Base-by-base conservation (phyloP, 2,113 vertebrate species). In the Tachysurus fulvidraco region DNA sequence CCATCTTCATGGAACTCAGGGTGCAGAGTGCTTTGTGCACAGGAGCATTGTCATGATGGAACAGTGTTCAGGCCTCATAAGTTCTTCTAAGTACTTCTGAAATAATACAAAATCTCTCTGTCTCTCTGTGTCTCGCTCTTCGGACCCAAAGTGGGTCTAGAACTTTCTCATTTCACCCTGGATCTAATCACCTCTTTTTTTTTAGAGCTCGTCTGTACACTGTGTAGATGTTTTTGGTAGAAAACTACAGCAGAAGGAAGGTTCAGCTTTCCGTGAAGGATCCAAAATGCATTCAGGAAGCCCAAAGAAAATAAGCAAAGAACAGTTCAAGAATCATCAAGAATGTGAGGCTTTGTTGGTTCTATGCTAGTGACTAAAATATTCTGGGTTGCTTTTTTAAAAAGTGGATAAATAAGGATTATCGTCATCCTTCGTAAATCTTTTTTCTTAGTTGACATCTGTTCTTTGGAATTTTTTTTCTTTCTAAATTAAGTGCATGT, bases 381-480 rank as follows among this genome's bases (percentile, higher is more conserved):
- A 8, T 52, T 76, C 13, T 25, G 46, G 46, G 44, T 14, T 78
- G 36, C 36, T 36, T 36, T 36, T 36, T 36, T 2, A 50, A 50
- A 50, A 5, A 0, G 17, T 46, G 21, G 44, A 74, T 74, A 46
- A 46, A 74, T 25, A 50, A 21, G 23, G 5, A 73, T 73, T 73
- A 10, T 8, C 67, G 41, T 0, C 71, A 44, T 21, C 41, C 69
- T 73, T 73, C 69, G 4, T 41, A 44, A 71, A 71, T 19, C 30
- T 57, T 81, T 83, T 65, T 28, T 65, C 44, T 65, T 21, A 65
- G 25, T 83, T 54, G 16, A 69, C 62, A 69, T 83, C 81, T 83
- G 50, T 69, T 69, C n/a, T 69, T 52, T 81, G 21, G 5, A 76
- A 30, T 1, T 79, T 59, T 79, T 14, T 25, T 74, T 46, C 9